Conservation (phyloP, 1,140 invertebrate genomes). For the Cotesia typhae region DNA sequence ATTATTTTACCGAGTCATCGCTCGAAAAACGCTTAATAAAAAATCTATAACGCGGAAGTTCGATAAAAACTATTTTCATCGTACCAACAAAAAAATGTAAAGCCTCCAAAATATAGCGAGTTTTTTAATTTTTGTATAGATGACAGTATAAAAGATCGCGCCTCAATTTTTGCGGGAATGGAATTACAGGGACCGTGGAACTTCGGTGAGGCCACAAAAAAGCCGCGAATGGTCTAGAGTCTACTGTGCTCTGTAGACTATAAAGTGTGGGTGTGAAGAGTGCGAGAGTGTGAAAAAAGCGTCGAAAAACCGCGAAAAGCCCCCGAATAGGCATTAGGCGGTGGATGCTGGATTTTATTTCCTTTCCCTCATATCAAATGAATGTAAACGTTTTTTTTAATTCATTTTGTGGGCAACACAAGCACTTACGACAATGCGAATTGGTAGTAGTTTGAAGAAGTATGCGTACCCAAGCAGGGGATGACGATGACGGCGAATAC, state of each 20-base stretch:
- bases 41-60: neutral
- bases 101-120: neutral
- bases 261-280: neutral
- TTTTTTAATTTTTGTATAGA: slow-evolving; percentile 13
- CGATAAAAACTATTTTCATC: too few relatives aligned
- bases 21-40: neutral
- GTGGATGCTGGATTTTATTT: too few relatives aligned
- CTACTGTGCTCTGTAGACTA: neutral
- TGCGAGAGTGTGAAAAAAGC: slow-evolving; percentile 9
- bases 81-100: neutral
- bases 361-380: too few relatives aligned
- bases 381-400: too few relatives aligned
- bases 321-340: neutral
- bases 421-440: neutral
- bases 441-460: too few relatives aligned
- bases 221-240: slow-evolving; percentile 17
- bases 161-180: slow-evolving; percentile 22
- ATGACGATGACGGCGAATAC: too few relatives aligned
- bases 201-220: slow-evolving; percentile 17
- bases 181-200: slow-evolving; percentile 17
- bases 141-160: slow-evolving; percentile 11
- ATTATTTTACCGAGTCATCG: neutral
- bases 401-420: neutral
- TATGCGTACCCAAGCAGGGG: too few relatives aligned
- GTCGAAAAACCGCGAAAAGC: slow-evolving; percentile 22